phyloP scores from a whole-genome alignment of 2,113 vertebrate genomes.

The Galemys pyrenaicus region DNA sequence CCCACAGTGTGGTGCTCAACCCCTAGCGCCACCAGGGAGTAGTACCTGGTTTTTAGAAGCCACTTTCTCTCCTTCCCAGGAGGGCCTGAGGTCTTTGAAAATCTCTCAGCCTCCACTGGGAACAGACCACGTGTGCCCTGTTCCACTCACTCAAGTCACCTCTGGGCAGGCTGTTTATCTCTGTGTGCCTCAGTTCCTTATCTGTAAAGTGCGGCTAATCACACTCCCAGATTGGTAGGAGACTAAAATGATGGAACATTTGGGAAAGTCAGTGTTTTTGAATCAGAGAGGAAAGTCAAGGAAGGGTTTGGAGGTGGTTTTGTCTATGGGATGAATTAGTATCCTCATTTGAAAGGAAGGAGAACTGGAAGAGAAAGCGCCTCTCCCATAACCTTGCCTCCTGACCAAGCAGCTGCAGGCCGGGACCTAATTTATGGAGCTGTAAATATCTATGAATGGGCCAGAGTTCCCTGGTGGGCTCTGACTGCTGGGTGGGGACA shows the following conservation, averaged over 20 bases:
- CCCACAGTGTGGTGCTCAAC: too few relatives aligned
- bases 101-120: background rate
- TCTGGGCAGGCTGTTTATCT: background rate
- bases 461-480: constrained; percentile 36
- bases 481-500: constrained; percentile 17
- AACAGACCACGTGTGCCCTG: background rate
- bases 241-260: background rate
- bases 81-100: background rate
- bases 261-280: background rate
- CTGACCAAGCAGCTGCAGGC: constrained; percentile 73
- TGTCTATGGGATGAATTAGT: background rate
- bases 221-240: background rate
- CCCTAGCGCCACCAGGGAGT: background rate
- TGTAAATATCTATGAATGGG: constrained; percentile 72
- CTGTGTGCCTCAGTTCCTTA: background rate
- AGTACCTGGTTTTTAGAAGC: background rate
- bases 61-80: background rate
- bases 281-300: background rate
- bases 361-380: constrained; percentile 11
- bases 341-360: constrained; percentile 53
- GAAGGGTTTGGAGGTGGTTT: background rate
- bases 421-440: constrained; percentile 66
- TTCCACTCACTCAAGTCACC: background rate
- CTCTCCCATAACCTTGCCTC: background rate
- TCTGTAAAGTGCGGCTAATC: constrained; percentile 2